These are phyloP conservation scores for Numida meleagris DNA, from an alignment of 2,113 vertebrate genomes.

Conservation along the genomic window DNA sequence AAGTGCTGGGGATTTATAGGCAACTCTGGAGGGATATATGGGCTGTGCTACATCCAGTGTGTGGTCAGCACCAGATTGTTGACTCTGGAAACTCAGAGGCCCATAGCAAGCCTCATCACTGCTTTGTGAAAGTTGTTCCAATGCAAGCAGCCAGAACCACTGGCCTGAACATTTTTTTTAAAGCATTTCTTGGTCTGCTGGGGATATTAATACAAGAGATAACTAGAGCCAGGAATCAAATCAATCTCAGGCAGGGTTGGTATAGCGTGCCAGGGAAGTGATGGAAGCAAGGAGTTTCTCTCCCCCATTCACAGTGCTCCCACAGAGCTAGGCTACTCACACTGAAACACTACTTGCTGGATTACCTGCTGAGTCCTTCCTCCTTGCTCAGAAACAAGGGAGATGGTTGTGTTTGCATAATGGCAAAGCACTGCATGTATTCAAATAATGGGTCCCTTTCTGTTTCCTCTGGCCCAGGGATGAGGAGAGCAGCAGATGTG, in stretches of 20 bases:
- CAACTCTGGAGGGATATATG: background rate
- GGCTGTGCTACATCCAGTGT: background rate
- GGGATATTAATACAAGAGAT: background rate
- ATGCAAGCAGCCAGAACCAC: background rate
- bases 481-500: background rate
- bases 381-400: background rate
- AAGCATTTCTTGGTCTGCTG: background rate
- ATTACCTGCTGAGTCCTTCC: background rate
- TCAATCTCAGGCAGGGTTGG: conserved; percentile 3
- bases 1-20: background rate
- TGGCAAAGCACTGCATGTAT: background rate
- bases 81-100: background rate
- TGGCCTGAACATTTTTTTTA: background rate
- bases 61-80: accelerated
- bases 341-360: background rate
- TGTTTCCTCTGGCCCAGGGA: background rate
- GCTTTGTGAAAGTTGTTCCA: background rate
- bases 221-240: background rate
- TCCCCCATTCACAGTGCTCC: background rate
- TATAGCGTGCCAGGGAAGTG: background rate
- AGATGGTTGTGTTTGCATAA: background rate
- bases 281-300: background rate
- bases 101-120: background rate
- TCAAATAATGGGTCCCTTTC: background rate
- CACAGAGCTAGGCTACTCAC: accelerated